Base-by-base conservation (phyloP, 2,888 invertebrate genomes). In the Nysson spinosus region DNA sequence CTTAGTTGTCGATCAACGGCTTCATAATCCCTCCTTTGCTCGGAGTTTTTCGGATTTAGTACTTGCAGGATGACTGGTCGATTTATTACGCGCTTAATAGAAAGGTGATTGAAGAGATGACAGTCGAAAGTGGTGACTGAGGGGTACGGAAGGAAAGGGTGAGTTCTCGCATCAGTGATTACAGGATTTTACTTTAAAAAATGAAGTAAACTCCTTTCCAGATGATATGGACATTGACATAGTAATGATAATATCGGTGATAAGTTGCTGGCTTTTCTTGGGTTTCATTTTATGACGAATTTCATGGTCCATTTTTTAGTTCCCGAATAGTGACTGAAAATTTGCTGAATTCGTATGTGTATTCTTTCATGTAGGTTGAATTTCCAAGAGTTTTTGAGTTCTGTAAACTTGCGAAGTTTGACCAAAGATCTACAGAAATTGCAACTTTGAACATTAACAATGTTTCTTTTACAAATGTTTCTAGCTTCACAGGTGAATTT, bases 1-100 rank as follows among this genome's bases (percentile, higher is more conserved):
- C 57, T 74, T 74, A 74, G 68, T 74, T 69, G 60, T 54, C 71
- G 71, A 74, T 74, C 74, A 68, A 74, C 71, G 60, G 68, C 75
- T 74, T 74, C 75, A 74, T 74, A 74, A 74, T 74, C 71, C 65
- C 49, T 60, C 57, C 71, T 63, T 46, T 63, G 55, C 58, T 28
- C 34, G 17, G 46, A 56, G 51, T 69, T 69, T 57, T 72, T 72
- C 52, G 62, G 71, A 74, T 58, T 71, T 74, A 55, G 55, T 56
- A 51, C 34, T 55, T 43, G 43, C 49, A 16, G 68, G 52, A 74
- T 63, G 74, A 74, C 71, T 69, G 37, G 74, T 54, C 75, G 71
- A 74, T 74, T 74, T 74, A 74, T 74, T 57, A 70, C 55, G 39
- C 40, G 44, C 20, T 58, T 65, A 74, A 70, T 70, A 71, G 71